Base-by-base conservation (phyloP, 2,888 invertebrate genomes). In the Chrysodeixis includens region DNA sequence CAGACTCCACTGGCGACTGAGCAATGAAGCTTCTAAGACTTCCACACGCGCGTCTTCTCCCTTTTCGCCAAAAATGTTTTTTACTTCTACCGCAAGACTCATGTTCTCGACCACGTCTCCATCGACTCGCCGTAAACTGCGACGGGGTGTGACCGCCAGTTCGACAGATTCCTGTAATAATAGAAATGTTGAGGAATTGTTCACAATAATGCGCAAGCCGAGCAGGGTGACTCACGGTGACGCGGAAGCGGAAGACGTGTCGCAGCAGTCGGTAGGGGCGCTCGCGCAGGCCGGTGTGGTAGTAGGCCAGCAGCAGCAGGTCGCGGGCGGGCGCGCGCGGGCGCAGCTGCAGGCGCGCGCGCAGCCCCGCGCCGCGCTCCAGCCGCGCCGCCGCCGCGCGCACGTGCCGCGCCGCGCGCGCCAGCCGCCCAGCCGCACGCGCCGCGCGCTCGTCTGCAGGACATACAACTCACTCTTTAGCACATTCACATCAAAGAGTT, bases 21-120 rank as follows among this genome's bases (percentile, higher is more conserved):
- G 89, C 40, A 97, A 86, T 0, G 96, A 95, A 1, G 96, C 95
- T 75, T 96, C 96, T 30, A 96, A 86, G 20, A 97, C 86, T 72
- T 95, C 95, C 18, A 97, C 92, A 89, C 94, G 67, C 91, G 96
- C 77, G 87, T 96, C 93, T 0, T 96, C 95, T 82, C 96, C 96
- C 81, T 97, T 96, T 14, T 96, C 93, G 79, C 96, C 95, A 86
- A 96, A 97, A 44, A 96, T 93, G 89, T 98, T 98, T 81, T 97
- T 97, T 0, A 97, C 93, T 83, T 96, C 96, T 3, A 97, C 90
- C 40, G 97, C 96, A 12, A 98, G 85, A 56, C 96, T 96, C 84
- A 98, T 91, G 59, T 96, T 96, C 78, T 96, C 96, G 35, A 92
- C 86, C 12, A 88, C 85, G 8, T 91, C 88, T 0, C 85, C 89